phyloP scores from a whole-genome alignment of 2,113 vertebrate genomes.

The Cottus gobio region DNA sequence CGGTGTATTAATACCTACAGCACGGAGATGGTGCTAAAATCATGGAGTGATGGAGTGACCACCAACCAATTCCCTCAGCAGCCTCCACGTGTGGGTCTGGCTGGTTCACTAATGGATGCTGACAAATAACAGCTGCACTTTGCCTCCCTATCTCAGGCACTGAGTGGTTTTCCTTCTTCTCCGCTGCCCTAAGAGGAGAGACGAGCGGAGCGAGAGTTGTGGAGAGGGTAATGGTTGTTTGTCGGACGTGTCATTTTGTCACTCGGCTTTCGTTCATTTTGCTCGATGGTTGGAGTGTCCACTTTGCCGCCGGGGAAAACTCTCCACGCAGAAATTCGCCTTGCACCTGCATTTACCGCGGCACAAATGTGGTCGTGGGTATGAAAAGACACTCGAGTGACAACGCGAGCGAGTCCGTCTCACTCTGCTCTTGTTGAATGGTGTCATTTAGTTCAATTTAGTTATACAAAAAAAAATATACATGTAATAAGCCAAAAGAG shows the following conservation, averaged over 20 bases:
- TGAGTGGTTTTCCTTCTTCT: slow-evolving; percentile 64
- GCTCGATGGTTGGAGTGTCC: slow-evolving; percentile 41
- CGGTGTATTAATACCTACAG: slow-evolving; percentile 20
- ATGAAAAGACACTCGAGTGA: neutral
- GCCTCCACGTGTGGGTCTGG: slow-evolving; percentile 25
- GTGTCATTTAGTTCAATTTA: slow-evolving; percentile 26
- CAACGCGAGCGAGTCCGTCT: slow-evolving; percentile 11
- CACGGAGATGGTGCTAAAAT: slow-evolving; percentile 2
- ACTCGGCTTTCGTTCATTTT: slow-evolving; percentile 62
- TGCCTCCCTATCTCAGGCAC: slow-evolving; percentile 52
- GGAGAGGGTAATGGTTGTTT: slow-evolving; percentile 69
- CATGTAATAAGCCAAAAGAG: slow-evolving; percentile 18
- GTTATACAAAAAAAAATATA: neutral
- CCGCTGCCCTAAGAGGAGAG: slow-evolving; percentile 40
- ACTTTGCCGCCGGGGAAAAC: slow-evolving; percentile 29
- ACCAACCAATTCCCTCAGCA: slow-evolving; percentile 33
- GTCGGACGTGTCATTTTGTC: slow-evolving; percentile 58
- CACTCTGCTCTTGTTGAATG: slow-evolving; percentile 9
- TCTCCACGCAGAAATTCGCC: slow-evolving; percentile 15
- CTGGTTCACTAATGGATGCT: slow-evolving; percentile 67
- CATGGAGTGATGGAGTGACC: slow-evolving; percentile 31
- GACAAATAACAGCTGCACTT: slow-evolving; percentile 71
- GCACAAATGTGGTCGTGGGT: neutral
- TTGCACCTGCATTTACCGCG: slow-evolving; percentile 31
- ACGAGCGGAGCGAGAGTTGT: slow-evolving; percentile 33